These are phyloP conservation scores for Anableps anableps DNA, from an alignment of 2,797 vertebrate genomes.

Conservation along the genomic window DNA sequence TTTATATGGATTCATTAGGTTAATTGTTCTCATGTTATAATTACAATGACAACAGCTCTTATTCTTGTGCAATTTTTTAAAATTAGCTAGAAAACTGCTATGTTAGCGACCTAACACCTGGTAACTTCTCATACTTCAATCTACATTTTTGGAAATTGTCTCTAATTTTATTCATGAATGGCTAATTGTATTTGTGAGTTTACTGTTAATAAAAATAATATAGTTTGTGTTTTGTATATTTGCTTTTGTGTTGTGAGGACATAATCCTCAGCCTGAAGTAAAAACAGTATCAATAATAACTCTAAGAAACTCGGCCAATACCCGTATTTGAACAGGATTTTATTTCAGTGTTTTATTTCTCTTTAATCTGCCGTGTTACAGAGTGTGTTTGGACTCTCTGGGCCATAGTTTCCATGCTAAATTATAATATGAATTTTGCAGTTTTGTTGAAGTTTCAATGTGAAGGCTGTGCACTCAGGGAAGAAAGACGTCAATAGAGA, in stretches of 20 bases:
- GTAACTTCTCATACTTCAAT: neutral
- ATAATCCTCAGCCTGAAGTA: neutral
- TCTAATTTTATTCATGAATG: neutral
- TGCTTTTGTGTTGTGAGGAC: constrained; percentile 10
- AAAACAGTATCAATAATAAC: neutral
- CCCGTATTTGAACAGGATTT: constrained; percentile 47
- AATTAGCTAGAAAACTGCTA: neutral
- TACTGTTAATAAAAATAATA: neutral
- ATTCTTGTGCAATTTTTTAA: neutral
- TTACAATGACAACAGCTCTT: neutral
- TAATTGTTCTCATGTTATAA: neutral
- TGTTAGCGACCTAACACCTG: neutral
- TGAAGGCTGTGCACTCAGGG: too few relatives aligned
- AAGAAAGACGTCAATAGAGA: too few relatives aligned
- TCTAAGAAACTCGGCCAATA: neutral
- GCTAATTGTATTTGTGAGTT: neutral
- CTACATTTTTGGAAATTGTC: neutral
- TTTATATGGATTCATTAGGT: neutral
- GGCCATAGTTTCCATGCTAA: neutral
- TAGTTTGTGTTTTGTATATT: constrained; percentile 2
- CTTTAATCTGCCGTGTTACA: neutral
- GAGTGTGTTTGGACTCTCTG: neutral
- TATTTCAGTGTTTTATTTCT: constrained; percentile 23
- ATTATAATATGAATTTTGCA: neutral
- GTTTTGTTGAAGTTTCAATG: neutral